Base-by-base conservation (phyloP, 92 coral and sea anemone species). In the Heteractis magnifica region DNA sequence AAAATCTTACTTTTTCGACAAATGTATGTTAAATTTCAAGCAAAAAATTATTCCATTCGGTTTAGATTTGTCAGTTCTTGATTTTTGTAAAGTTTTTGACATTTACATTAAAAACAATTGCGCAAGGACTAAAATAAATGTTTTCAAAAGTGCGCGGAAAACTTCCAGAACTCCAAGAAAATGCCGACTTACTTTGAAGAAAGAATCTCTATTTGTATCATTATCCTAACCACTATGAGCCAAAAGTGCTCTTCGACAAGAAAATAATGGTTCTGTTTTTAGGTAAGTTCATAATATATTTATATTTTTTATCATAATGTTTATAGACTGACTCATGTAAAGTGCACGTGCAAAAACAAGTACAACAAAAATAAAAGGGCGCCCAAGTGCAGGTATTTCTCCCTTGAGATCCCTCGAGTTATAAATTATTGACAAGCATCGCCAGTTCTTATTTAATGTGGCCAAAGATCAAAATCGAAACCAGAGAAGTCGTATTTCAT, bases 361-460 rank as follows among this genome's bases (percentile, higher is more conserved):
- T 9, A 77, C 48, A 50, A 74, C 50, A 52, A 10, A 7, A 80
- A 80, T 62, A 8, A 68, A 65, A 26, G 49, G 73, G 20, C 73
- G 8, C 73, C 73, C 10, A 68, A 68, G 55, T 81, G 77, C 84
- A 81, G 84, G 84, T 81, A 81, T 68, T 81, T 81, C 58, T 70
- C 84, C 84, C 77, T 6, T 8, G 77, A 70, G 77, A 52, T n/a
- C 77, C 56, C 73, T 52, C 16, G 34, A 55, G 51, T 77, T 48
- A 82, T 88, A 75, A 84, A 88, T 88, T 72, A 83, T 88, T 88
- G 88, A 88, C 79, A 8, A 72, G 79, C 79, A 50, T 82, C 23
- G 70, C 20, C 79, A 49, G 19, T 12, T 75, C 10, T 15, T 49
- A 58, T 79, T 72, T 52, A 51, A 21, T 72, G 88, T 88, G 91